These are phyloP conservation scores for Columba livia DNA, from an alignment of 2,113 vertebrate genomes.

Conservation along the genomic window DNA sequence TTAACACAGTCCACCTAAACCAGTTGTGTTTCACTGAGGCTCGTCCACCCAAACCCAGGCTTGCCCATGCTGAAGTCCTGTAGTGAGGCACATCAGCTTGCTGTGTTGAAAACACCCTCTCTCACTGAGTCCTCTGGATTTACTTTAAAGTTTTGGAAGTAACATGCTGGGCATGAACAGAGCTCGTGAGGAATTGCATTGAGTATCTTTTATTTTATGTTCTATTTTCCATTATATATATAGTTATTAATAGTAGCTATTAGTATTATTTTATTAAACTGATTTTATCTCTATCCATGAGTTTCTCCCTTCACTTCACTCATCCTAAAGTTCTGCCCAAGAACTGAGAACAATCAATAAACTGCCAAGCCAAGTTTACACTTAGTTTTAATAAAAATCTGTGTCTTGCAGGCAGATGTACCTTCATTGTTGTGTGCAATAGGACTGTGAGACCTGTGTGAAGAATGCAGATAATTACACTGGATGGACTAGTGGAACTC, in stretches of 20 bases:
- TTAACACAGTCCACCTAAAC: background rate
- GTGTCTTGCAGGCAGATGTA: background rate
- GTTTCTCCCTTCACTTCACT: too few species aligned
- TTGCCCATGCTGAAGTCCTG: background rate
- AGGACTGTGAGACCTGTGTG: background rate
- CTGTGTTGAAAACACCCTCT: fast-evolving
- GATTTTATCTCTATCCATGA: too few species aligned
- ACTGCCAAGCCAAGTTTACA: background rate
- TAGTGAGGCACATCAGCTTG: background rate
- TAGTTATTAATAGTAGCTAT: too few species aligned
- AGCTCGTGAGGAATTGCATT: too few species aligned
- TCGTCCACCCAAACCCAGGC: background rate
- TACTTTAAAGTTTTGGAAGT: background rate
- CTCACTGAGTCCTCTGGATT: background rate
- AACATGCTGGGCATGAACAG: too few species aligned
- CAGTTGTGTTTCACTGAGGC: too few species aligned
- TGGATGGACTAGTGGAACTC: background rate
- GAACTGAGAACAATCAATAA: background rate
- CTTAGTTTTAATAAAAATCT: background rate
- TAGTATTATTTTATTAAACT: too few species aligned
- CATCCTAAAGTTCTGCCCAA: background rate
- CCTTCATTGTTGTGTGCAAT: background rate
- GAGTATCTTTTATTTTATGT: too few species aligned
- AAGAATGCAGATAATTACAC: background rate
- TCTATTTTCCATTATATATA: too few species aligned